Conservation (phyloP, 2,888 invertebrate species). For the Heliconius hortense region DNA sequence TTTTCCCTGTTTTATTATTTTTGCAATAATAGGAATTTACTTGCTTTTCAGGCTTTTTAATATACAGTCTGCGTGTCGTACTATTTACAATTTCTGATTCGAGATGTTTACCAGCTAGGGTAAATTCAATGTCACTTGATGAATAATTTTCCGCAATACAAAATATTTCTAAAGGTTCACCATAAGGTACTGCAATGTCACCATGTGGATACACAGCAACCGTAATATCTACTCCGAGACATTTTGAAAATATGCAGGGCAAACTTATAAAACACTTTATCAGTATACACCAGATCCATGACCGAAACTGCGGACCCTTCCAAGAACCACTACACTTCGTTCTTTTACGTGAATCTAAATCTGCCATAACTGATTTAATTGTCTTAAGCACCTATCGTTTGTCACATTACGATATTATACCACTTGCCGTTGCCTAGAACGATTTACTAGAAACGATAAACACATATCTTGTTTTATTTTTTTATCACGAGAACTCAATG, state of each 20-base stretch:
- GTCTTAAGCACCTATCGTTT: conserved; percentile 49
- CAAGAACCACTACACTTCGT: conserved; percentile 61
- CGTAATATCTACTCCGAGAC: conserved; percentile 59
- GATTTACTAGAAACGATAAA: conserved; percentile 56
- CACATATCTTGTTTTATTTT: conserved; percentile 63
- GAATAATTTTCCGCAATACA: conserved; percentile 81
- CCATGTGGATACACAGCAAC: conserved; percentile 78
- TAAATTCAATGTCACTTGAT: conserved; percentile 73
- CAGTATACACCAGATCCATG: conserved; percentile 68
- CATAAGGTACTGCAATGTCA: conserved; percentile 81
- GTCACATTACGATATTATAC: conserved; percentile 65
- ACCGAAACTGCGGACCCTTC: conserved; percentile 59
- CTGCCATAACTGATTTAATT: conserved; percentile 62
- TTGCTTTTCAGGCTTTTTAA: conserved; percentile 79
- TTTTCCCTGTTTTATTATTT: conserved; percentile 57
- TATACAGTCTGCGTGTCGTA: conserved; percentile 83
- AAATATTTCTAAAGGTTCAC: conserved; percentile 83
- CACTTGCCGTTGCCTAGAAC: conserved; percentile 52
- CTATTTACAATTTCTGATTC: conserved; percentile 80
- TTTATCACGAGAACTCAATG: conserved; percentile 65
- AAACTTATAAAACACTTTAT: conserved; percentile 64
- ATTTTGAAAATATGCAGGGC: conserved; percentile 64
- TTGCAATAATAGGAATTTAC: conserved; percentile 80
- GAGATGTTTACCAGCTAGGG: conserved; percentile 47
- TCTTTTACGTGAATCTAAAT: conserved; percentile 55